Base-by-base conservation (phyloP, 2,888 invertebrate genomes). In the Nowickia ferox region DNA sequence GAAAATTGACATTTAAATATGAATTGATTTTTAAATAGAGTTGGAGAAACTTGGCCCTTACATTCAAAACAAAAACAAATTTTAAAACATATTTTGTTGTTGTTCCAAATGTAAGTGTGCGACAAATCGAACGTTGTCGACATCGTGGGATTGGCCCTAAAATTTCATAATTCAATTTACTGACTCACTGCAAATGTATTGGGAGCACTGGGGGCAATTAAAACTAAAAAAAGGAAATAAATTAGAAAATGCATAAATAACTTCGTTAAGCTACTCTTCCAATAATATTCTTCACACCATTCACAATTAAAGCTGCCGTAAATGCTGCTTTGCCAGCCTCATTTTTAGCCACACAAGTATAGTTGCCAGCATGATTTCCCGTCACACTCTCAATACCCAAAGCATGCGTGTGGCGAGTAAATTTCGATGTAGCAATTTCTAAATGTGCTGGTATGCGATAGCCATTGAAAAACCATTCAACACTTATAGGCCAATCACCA, bases 261-360 rank as follows among this genome's bases (percentile, higher is more conserved):
- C 9, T 38, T 15, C 15, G 5, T 15, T 38, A 40, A 40, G 11
- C 13, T 22, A 15, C 22, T 42, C 3, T 57, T 44, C 55, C 6
- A 11, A 30, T 15, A 53, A n/a, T 19, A 19, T 30, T 48, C 63
- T 74, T 40, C 94, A 93, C 93, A 95, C 95, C 95, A 92, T 95
- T 94, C 80, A 95, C 94, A 88, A 94, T 91, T 87, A 95, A 91
- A 74, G 93, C 92, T 78, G 94, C 92, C 46, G 94, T 93, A 90
- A 94, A 93, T 80, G 93, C 92, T 87, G 93, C 93, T 80, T 92
- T 92, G 77, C 95, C 95, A 51, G 94, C 95, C 85, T 92, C 92
- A 91, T 95, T 95, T 89, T 93, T 93, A 69, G 94, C 95, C 46
- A 93, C 91, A 90, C 95, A 95, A 55, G 94, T 94, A 89, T 95